Percentiles rank a stretch among this genome's conserved stretches.
Conservation (phyloP, 2,888 invertebrate species). For the Rhagonycha lutea region DNA sequence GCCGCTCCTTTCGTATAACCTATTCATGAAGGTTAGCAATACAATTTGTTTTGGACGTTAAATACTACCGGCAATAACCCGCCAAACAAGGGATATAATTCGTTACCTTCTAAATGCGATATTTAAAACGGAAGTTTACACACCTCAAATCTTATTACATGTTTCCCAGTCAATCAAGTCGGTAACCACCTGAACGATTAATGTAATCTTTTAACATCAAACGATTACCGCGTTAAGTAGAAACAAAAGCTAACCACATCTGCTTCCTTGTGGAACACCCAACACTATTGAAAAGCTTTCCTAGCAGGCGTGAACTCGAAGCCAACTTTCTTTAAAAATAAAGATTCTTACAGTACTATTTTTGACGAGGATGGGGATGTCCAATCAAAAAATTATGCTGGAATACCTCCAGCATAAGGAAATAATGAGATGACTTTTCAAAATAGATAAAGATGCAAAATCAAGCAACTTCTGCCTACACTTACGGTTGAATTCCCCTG, state of each 20-base stretch:
- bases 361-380: too few relatives aligned
- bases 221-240: background rate
- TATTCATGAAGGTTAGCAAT: constrained; percentile 36
- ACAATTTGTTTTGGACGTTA: constrained; percentile 39
- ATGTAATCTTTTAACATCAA: background rate
- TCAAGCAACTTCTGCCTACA: too few relatives aligned
- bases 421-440: too few relatives aligned
- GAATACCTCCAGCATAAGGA: too few relatives aligned
- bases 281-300: background rate
- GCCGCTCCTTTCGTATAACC: constrained; percentile 40
- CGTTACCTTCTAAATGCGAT: constrained; percentile 41
- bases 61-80: constrained; percentile 33
- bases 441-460: too few relatives aligned
- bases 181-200: background rate
- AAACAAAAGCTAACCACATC: background rate
- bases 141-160: constrained; percentile 40
- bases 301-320: background rate
- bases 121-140: constrained; percentile 45
- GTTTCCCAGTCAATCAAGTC: background rate
- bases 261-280: background rate
- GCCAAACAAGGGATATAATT: constrained; percentile 36
- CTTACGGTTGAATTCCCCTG: too few relatives aligned
- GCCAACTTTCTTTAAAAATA: background rate
- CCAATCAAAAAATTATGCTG: too few relatives aligned
- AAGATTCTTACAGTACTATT: too few relatives aligned